Conservation (phyloP, 2,888 invertebrate species). For the Megamerina dolium region DNA sequence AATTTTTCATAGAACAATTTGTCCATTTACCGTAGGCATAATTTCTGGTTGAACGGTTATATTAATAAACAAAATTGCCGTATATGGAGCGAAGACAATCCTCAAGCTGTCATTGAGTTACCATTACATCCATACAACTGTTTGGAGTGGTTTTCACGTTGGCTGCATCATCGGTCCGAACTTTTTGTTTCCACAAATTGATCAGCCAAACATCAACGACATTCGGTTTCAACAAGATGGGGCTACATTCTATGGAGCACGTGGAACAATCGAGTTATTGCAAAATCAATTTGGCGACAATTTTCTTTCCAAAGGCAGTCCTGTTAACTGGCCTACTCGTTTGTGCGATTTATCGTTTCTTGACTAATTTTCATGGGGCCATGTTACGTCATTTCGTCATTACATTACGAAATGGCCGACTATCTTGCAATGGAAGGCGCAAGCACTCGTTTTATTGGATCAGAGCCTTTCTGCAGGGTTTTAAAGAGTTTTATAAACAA, state of each 20-base stretch:
- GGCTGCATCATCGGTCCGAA: slow-evolving; percentile 6
- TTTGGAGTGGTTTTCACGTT: slow-evolving; percentile 4
- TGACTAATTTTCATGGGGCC: neutral
- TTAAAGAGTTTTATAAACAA: no score
- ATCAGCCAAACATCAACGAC: no score
- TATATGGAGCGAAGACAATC: no score
- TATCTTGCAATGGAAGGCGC: no score
- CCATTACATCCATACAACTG: slow-evolving; percentile 6
- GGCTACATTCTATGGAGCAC: slow-evolving; percentile 2
- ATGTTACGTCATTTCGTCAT: neutral
- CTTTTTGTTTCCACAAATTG: no score
- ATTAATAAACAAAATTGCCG: no score
- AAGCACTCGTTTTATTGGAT: no score
- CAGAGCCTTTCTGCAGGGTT: no score
- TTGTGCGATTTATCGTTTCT: neutral
- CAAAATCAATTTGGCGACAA: neutral
- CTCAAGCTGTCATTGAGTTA: no score
- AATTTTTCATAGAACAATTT: slow-evolving; percentile 7
- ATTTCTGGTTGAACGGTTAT: no score
- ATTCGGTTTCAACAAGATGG: slow-evolving; percentile 3
- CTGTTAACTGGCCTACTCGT: neutral
- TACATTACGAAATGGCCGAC: no score
- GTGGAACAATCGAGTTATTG: slow-evolving; percentile 5
- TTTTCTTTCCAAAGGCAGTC: neutral
- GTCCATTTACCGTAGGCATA: no score